Evolutionary conservation across 2,888 invertebrate species (phyloP).

Genomic region (Meliscaeva auricollis): DNA sequence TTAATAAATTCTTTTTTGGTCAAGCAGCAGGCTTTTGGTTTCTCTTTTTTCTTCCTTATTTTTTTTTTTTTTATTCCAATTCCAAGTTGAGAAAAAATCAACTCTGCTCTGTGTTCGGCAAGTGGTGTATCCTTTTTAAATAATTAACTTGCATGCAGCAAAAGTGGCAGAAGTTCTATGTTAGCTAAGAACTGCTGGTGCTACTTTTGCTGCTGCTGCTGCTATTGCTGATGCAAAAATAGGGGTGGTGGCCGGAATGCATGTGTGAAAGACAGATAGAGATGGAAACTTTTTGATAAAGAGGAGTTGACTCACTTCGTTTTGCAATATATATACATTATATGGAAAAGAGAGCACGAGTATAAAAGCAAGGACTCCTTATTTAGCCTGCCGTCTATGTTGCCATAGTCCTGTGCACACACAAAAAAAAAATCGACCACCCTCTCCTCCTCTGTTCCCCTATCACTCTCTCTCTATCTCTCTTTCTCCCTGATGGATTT

Average conservation of each 20-base stretch:
- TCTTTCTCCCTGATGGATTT: neutral
- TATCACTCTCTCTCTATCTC: neutral
- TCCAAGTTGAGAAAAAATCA: slow-evolving; percentile 9
- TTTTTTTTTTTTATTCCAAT: slow-evolving; percentile 22
- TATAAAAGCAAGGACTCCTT: slow-evolving; percentile 14
- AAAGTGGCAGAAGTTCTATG: slow-evolving; percentile 63
- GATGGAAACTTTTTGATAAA: slow-evolving; percentile 67
- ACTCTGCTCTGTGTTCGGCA: neutral
- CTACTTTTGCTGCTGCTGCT: slow-evolving; percentile 8
- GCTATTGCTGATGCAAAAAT: slow-evolving; percentile 67
- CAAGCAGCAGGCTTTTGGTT: slow-evolving; percentile 23
- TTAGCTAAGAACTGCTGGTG: slow-evolving; percentile 12
- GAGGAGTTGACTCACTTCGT: slow-evolving; percentile 74
- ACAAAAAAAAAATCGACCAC: slow-evolving; percentile 47
- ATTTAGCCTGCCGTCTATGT: slow-evolving; percentile 53
- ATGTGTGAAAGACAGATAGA: slow-evolving; percentile 68
- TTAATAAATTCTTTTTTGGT: slow-evolving; percentile 57
- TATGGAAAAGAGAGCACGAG: slow-evolving; percentile 38
- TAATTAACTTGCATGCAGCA: slow-evolving; percentile 75
- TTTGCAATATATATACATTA: slow-evolving; percentile 65
- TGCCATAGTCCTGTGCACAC: slow-evolving; percentile 73
- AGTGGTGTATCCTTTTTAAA: slow-evolving; percentile 67
- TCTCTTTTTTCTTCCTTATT: neutral
- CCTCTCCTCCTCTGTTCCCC: slow-evolving; percentile 3
- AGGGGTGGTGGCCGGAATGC: slow-evolving; percentile 75